Evolutionary conservation across 2,888 invertebrate genomes (phyloP), one percentile per base, ranked within the genome.

Genomic region (Unio pictorum): DNA sequence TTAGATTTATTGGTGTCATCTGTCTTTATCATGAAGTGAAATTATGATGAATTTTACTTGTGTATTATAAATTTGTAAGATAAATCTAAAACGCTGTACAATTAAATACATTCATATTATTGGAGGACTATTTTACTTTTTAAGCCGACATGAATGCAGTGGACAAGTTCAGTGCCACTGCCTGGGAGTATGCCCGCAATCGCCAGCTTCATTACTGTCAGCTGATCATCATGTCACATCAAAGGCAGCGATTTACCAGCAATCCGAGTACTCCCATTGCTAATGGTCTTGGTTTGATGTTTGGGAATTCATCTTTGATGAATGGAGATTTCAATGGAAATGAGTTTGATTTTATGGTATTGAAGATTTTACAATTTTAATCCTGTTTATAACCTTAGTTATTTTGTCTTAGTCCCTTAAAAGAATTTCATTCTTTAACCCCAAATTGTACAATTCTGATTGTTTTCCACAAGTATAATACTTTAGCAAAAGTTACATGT

Each of bases 191-290:
- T 69, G 89, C 89, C 34, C 76, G 85, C 28, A 86, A 82, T 64
- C 81, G 86, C 5, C 88, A 89, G 74, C 83, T 89, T 7, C 89
- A 89, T 75, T 89, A 89, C 75, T 89, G 89, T 74, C 87, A 88
- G 83, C 83, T 89, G 71, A 89, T 89, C 67, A 84, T 89, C 30
- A 88, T 89, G 80, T 88, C 89, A 6, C 88, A 89, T 68, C 87
- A 87, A 70, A 80, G 88, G 6, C 88, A 89, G 67, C 73, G 85
- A 18, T 76, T 86, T 15, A 75, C 80, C 71, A 83, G 80, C 68
- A 85, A 85, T 69, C 84, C 85, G 8, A 80, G 79, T 17, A 82
- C 81, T 59, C 84, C 86, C 11, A 67, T 84, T 54, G 81, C 83
- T 8, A 84, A 82, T 68, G 86, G 86, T 4, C 71, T 80, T 18